Evolutionary conservation across 2,888 invertebrate genomes (phyloP).

Genomic region (Diarsia mendica): DNA sequence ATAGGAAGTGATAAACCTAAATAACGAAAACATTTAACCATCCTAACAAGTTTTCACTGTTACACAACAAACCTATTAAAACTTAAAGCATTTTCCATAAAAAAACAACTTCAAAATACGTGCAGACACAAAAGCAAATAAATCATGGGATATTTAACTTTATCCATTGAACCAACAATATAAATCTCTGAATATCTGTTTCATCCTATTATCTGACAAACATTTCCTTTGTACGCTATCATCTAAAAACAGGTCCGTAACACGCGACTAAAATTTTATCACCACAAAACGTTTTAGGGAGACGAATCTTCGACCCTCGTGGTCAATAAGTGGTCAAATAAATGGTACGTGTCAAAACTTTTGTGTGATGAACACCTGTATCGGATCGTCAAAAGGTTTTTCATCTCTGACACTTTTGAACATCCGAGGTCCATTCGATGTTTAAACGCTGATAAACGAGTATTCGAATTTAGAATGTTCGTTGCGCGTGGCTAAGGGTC

Average conservation of each 20-base stretch:
- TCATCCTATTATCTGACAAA: slow-evolving; percentile 77
- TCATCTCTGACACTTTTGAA: slow-evolving; percentile 81
- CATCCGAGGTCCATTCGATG: slow-evolving; percentile 87
- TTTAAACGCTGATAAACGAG: slow-evolving; percentile 78
- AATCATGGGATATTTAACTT: slow-evolving; percentile 67
- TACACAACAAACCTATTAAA: slow-evolving; percentile 6
- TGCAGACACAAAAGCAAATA: slow-evolving; percentile 60
- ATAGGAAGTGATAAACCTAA: not conserved
- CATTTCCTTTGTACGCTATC: slow-evolving; percentile 72
- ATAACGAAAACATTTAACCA: not conserved
- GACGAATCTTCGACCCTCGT: slow-evolving; percentile 83
- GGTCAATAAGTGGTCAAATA: slow-evolving; percentile 86
- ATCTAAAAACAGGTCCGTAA: slow-evolving; percentile 78
- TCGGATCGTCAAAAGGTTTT: slow-evolving; percentile 80
- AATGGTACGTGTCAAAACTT: slow-evolving; percentile 84
- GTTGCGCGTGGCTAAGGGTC: slow-evolving; percentile 71
- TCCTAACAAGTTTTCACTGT: not conserved
- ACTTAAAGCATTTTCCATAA: not conserved
- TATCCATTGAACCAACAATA: slow-evolving; percentile 68
- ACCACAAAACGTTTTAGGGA: slow-evolving; percentile 82
- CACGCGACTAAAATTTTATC: slow-evolving; percentile 80
- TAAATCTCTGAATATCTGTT: slow-evolving; percentile 75
- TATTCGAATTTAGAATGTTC: slow-evolving; percentile 69
- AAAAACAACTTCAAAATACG: slow-evolving; percentile 28
- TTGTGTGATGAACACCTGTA: slow-evolving; percentile 83